phyloP scores from a whole-genome alignment of 2,797 vertebrate genomes.

The Typhlichthys subterraneus region DNA sequence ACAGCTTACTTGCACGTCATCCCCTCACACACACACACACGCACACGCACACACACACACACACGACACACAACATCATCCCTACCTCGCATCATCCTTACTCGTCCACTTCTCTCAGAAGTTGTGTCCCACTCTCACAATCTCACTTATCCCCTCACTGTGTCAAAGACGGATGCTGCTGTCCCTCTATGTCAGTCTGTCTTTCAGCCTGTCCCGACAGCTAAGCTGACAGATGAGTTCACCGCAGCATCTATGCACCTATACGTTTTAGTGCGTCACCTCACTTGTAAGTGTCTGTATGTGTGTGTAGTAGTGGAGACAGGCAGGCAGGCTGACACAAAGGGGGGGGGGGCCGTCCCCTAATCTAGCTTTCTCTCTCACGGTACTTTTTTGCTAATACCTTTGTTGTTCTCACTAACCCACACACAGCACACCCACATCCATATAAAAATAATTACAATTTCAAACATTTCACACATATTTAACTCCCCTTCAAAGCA shows the following conservation, averaged over 20 bases:
- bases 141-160: slow-evolving; percentile 18
- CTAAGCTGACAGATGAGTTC: slow-evolving; percentile 19
- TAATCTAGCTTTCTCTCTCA: slow-evolving; percentile 37
- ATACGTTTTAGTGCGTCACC: slow-evolving; percentile 60
- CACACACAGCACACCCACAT: slow-evolving; percentile 50
- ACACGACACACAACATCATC: slow-evolving; percentile 48
- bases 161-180: no score
- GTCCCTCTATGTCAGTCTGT: not conserved
- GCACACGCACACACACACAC: slow-evolving; percentile 5
- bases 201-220: not conserved
- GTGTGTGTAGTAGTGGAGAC: slow-evolving; percentile 16
- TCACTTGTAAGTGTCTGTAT: slow-evolving; percentile 39
- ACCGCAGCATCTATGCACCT: slow-evolving; percentile 52
- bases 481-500: slow-evolving; percentile 14
- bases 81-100: slow-evolving; percentile 84
- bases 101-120: slow-evolving; percentile 65
- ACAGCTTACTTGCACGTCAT: slow-evolving; percentile 26
- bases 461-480: slow-evolving; percentile 24
- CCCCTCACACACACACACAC: slow-evolving; percentile 32
- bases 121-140: slow-evolving; percentile 73
- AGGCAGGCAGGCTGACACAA: slow-evolving; percentile 26
- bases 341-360: slow-evolving; percentile 59
- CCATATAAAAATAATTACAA: slow-evolving; percentile 13
- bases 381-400: slow-evolving; percentile 67
- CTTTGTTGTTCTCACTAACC: slow-evolving; percentile 64